A percentile compares a stretch with the other conserved stretches of the same genome.
These are phyloP conservation scores for Anagrus nilaparvatae DNA, from an alignment of 1,140 invertebrate species.

Conservation along the genomic window DNA sequence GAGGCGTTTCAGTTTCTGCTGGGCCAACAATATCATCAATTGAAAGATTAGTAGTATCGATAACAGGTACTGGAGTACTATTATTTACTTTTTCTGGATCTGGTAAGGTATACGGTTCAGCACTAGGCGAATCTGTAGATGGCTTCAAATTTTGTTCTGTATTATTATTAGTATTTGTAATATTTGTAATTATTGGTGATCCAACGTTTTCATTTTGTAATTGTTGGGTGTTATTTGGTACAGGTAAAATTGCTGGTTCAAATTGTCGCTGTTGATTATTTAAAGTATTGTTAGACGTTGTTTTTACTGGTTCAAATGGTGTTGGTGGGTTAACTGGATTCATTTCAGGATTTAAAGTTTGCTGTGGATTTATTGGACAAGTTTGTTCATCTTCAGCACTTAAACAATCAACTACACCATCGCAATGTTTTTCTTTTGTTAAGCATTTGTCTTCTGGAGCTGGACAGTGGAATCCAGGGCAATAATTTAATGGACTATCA, in stretches of 20 bases:
- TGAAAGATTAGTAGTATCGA: too few species aligned
- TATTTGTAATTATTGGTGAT: too few species aligned
- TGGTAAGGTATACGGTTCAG: background rate
- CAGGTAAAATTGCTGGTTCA: too few species aligned
- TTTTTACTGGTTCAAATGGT: too few species aligned
- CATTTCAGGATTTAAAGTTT: too few species aligned
- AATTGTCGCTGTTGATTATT: too few species aligned
- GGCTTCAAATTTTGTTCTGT: background rate
- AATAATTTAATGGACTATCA: conserved; percentile 25
- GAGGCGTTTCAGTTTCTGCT: too few species aligned
- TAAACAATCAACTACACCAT: conserved; percentile 62
- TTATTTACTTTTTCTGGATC: background rate
- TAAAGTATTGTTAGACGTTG: too few species aligned
- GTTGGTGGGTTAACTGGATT: too few species aligned
- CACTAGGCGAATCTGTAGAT: conserved; percentile 4
- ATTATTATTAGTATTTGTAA: background rate
- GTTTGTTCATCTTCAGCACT: conserved; percentile 64
- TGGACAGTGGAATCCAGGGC: conserved; percentile 50
- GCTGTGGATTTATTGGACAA: too few species aligned
- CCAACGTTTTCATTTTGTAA: too few species aligned
- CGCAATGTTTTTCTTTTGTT: conserved; percentile 49
- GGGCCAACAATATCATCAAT: conserved; percentile 10
- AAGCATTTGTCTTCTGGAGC: conserved; percentile 54
- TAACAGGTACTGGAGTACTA: background rate
- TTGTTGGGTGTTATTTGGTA: too few species aligned